Base-by-base conservation (phyloP, 2,888 invertebrate species). In the Catocala sponsa region DNA sequence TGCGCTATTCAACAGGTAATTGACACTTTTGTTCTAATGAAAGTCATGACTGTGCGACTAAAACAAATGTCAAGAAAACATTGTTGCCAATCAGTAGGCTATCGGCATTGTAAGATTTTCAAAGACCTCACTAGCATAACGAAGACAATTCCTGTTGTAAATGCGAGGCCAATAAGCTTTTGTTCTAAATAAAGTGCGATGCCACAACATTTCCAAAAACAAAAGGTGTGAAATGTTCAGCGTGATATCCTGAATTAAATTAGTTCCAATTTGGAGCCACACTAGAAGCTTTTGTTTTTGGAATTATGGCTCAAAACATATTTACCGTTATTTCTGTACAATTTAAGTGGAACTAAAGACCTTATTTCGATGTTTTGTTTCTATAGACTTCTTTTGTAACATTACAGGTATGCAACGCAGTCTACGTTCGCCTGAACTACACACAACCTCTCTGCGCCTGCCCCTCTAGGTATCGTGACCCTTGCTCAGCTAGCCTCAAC, bases 401-500 rank as follows among this genome's bases (percentile, higher is more conserved):
- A 49, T 90, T 90, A 46, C 91, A 97, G 97, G 98, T 98, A 75
- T 98, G 98, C 94, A 98, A 98, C 89, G 98, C 98, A 0, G 98
- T 98, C 68, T 98, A 98, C 93, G 97, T 98, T 62, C 95, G 98
- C 64, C 94, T 98, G 72, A 98, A 98, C 94, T 98, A 98, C 94
- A 98, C 98, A 54, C 98, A 98, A 89, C 98, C 98, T 5, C 94
- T 98, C 67, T 98, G 98, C 91, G 98, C 98, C 68, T 98, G 98
- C 91, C 98, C 98, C 50, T 96, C 97, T 73, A 95, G 98, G 80
- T 98, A 98, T 93, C 95, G 97, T 78, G 98, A 98, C 92, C 98
- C 98, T 47, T 98, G 98, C 91, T 98, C 98, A 55, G 98, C 98
- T 52, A 98, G 98, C 78, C 95, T 98, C 77, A 97, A 98, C 92